Percentiles rank a stretch among this genome's conserved stretches.
These are phyloP conservation scores for Berghia stephanieae DNA, from an alignment of 1,140 invertebrate species.

Conservation along the genomic window DNA sequence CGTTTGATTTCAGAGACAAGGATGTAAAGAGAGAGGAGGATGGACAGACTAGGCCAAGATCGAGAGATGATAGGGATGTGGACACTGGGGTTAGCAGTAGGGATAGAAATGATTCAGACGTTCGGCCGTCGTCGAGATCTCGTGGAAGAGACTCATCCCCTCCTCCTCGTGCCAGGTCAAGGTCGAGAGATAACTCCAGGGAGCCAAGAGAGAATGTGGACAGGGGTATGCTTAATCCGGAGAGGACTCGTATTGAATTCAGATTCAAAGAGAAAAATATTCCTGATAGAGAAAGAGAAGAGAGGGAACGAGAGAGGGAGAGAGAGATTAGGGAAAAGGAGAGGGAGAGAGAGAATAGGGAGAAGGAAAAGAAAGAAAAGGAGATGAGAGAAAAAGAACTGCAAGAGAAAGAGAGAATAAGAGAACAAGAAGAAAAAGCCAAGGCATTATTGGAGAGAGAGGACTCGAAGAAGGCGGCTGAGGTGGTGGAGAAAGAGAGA, in stretches of 20 bases:
- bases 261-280: conserved; percentile 38
- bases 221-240: too few species aligned
- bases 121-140: conserved; percentile 34
- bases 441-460: too few species aligned
- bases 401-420: conserved; percentile 38
- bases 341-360: conserved; percentile 44
- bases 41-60: conserved; percentile 21
- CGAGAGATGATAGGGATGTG: conserved; percentile 24
- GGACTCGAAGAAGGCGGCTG: conserved; percentile 39
- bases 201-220: conserved; percentile 37
- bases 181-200: conserved; percentile 35
- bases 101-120: conserved; percentile 31
- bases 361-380: conserved; percentile 40
- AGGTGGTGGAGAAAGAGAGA: conserved; percentile 45
- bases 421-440: conserved; percentile 28
- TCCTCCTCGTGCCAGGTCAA: too few species aligned
- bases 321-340: conserved; percentile 32
- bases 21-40: conserved; percentile 34
- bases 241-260: too few species aligned
- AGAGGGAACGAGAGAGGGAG: conserved; percentile 47
- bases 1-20: conserved; percentile 39
- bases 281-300: conserved; percentile 40
- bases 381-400: conserved; percentile 53
- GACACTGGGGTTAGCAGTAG: conserved; percentile 36
- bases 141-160: conserved; percentile 32